Percentiles rank a stretch among this genome's conserved stretches.
These are phyloP conservation scores for Pollenia griseotomentosa DNA, from an alignment of 2,888 invertebrate genomes.

Conservation along the genomic window DNA sequence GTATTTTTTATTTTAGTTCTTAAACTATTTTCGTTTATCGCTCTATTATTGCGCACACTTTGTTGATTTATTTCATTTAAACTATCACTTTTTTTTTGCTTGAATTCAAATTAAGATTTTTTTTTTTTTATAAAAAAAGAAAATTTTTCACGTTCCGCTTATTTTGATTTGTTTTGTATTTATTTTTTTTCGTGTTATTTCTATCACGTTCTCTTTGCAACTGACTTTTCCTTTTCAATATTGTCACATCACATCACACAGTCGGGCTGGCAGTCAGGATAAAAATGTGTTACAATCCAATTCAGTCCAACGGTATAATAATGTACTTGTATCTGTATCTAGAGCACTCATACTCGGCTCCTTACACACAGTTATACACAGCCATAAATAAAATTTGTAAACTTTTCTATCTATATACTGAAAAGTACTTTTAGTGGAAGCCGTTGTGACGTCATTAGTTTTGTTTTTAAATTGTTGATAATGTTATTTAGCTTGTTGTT, in stretches of 20 bases:
- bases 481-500: not conserved
- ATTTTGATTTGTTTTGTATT: slow-evolving; percentile 1
- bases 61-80: slow-evolving; percentile 20
- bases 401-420: slow-evolving; percentile 11
- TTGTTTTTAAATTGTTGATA: slow-evolving; percentile 19
- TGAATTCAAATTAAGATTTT: slow-evolving; percentile 40
- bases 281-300: slow-evolving; percentile 71
- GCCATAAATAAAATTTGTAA: not conserved
- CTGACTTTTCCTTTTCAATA: slow-evolving; percentile 68
- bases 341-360: slow-evolving; percentile 31
- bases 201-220: slow-evolving; percentile 74
- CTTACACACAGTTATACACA: not conserved
- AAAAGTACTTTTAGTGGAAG: slow-evolving; percentile 64
- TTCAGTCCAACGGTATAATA: slow-evolving; percentile 32
- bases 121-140: slow-evolving; percentile 9
- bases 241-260: slow-evolving; percentile 43
- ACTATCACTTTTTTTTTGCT: slow-evolving; percentile 36
- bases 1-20: not conserved
- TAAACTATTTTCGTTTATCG: not conserved
- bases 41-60: slow-evolving; percentile 1
- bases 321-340: slow-evolving; percentile 32
- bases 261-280: slow-evolving; percentile 35
- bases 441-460: slow-evolving; percentile 74
- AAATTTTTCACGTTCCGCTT: slow-evolving; percentile 18
- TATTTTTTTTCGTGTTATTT: slow-evolving; percentile 54